Conservation (phyloP, 2,888 invertebrate species). For the Azorinus chamasolen region DNA sequence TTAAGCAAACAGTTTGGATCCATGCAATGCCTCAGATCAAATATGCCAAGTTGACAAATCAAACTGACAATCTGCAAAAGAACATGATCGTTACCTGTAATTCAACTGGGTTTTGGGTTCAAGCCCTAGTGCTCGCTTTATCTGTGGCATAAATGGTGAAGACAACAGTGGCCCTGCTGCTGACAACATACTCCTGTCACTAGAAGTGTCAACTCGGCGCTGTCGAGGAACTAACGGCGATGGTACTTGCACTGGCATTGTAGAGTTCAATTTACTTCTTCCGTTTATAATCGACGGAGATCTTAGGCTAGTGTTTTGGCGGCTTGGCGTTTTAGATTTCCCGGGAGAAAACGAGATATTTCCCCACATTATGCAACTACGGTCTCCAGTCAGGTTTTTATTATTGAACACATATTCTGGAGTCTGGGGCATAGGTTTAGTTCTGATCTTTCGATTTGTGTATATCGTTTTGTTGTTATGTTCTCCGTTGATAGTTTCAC, state of each 20-base stretch:
- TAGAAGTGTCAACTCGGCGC: conserved; percentile 7
- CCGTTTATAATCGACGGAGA: too few relatives aligned
- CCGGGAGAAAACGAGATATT: conserved; percentile 11
- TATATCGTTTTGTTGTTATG: too few relatives aligned
- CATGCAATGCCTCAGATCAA: too few relatives aligned
- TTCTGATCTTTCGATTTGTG: too few relatives aligned
- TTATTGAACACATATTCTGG: too few relatives aligned
- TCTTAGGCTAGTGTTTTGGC: too few relatives aligned
- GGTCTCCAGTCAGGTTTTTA: neutral
- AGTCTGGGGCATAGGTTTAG: too few relatives aligned
- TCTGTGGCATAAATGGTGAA: conserved; percentile 76
- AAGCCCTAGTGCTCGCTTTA: conserved; percentile 76
- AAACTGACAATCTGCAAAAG: too few relatives aligned
- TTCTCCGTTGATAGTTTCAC: too few relatives aligned
- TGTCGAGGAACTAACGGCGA: conserved; percentile 43
- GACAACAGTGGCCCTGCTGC: conserved; percentile 72
- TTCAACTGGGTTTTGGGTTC: conserved; percentile 32
- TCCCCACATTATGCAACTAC: conserved; percentile 25
- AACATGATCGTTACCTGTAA: too few relatives aligned
- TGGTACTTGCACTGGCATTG: conserved; percentile 23
- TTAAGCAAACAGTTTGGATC: too few relatives aligned
- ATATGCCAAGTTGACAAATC: too few relatives aligned
- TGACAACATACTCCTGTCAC: conserved; percentile 20
- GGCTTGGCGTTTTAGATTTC: conserved; percentile 2
- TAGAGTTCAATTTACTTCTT: conserved; percentile 33